phyloP scores from a whole-genome alignment of 1,140 invertebrate species.

The Habropoda laboriosa region DNA sequence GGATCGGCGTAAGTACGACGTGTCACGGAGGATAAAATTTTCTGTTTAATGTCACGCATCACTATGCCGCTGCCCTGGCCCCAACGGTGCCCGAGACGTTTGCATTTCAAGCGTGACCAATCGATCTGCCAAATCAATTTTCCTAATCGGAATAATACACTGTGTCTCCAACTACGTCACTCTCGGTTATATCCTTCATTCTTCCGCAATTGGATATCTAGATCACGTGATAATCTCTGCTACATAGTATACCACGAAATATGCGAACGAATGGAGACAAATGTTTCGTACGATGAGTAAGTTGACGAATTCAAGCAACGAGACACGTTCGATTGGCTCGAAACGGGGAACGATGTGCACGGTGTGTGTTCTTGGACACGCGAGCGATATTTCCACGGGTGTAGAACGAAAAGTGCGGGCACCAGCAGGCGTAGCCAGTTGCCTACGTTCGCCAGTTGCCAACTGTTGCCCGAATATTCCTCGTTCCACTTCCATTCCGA shows the following conservation, averaged over 20 bases:
- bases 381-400: constrained; percentile 75
- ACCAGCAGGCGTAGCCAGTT: constrained; percentile 66
- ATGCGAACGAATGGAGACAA: too few species aligned
- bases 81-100: not conserved
- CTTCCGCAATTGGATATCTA: not conserved
- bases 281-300: too few species aligned
- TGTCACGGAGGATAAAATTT: constrained; percentile 41
- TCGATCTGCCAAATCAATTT: constrained; percentile 37
- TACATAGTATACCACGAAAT: too few species aligned
- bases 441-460: constrained; percentile 26
- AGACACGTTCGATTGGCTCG: not conserved
- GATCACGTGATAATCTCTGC: not conserved
- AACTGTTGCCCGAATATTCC: constrained; percentile 52
- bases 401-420: constrained; percentile 71
- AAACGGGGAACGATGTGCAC: not conserved
- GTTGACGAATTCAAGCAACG: too few species aligned
- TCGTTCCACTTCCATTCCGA: constrained; percentile 4
- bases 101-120: constrained; percentile 14
- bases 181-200: not conserved
- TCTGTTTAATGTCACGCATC: constrained; percentile 47
- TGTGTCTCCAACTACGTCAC: constrained; percentile 9
- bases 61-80: too few species aligned
- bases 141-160: constrained; percentile 16
- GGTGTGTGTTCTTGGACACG: constrained; percentile 55
- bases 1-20: constrained; percentile 46